Evolutionary conservation across 2,888 invertebrate genomes (phyloP).

Genomic region (Serrognathus titanus): DNA sequence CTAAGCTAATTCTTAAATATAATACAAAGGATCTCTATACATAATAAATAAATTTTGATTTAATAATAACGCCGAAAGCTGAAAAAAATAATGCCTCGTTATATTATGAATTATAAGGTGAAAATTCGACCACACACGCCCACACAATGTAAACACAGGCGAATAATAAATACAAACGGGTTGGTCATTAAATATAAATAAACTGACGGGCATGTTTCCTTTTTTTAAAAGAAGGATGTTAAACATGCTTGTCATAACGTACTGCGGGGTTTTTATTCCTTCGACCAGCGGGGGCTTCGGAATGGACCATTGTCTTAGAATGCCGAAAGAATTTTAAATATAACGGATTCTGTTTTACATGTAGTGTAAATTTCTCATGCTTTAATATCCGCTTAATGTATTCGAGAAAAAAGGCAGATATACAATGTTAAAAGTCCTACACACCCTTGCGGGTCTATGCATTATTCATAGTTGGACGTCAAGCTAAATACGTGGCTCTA

Average conservation of each 20-base stretch:
- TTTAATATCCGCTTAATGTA: conserved; percentile 16
- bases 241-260: conserved; percentile 35
- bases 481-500: not conserved
- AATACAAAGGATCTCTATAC: too few relatives aligned
- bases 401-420: conserved; percentile 6
- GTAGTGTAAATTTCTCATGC: conserved; percentile 24
- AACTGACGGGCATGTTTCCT: conserved; percentile 27
- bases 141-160: conserved; percentile 27
- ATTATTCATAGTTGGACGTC: not conserved
- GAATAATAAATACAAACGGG: conserved; percentile 30
- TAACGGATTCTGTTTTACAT: conserved; percentile 18
- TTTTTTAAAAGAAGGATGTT: conserved; percentile 27
- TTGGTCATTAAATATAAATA: conserved; percentile 31
- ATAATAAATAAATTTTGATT: too few relatives aligned
- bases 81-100: not conserved
- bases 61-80: not conserved
- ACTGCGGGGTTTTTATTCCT: conserved; percentile 24
- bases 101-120: conserved; percentile 4
- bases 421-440: conserved; percentile 5
- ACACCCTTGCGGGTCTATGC: conserved; percentile 5
- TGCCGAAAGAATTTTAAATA: conserved; percentile 31
- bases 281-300: conserved; percentile 27
- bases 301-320: conserved; percentile 32
- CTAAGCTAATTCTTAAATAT: not conserved
- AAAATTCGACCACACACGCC: conserved; percentile 30